These are phyloP conservation scores for Montipora capricornis DNA, from an alignment of 64 coral and sea anemone genomes.

Conservation along the genomic window DNA sequence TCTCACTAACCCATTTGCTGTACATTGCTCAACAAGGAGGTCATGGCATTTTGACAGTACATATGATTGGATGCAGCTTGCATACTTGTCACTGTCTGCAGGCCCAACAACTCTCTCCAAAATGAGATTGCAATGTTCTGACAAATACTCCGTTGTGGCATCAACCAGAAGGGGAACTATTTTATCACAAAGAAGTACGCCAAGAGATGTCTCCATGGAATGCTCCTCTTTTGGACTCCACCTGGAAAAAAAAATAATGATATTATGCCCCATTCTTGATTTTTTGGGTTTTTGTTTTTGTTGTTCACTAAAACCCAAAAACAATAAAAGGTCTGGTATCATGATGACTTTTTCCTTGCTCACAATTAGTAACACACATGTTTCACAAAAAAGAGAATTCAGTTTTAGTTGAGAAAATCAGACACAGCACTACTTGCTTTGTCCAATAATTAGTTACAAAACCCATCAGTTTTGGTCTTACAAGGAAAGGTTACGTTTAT, in stretches of 20 bases:
- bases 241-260: constrained; percentile 41
- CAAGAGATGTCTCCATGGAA: constrained; percentile 76
- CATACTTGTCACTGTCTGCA: constrained; percentile 85
- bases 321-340: no score
- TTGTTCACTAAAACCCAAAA: no score
- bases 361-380: no score
- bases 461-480: no score
- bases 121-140: constrained; percentile 74
- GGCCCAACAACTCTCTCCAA: constrained; percentile 86
- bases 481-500: no score
- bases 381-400: no score
- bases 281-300: no score
- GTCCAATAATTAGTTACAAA: no score
- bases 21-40: constrained; percentile 84
- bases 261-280: neutral
- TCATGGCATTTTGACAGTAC: constrained; percentile 92
- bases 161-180: constrained; percentile 85
- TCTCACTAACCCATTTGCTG: constrained; percentile 64
- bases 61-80: constrained; percentile 81
- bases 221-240: constrained; percentile 89
- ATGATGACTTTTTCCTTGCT: no score
- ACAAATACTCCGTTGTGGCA: constrained; percentile 89
- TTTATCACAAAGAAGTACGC: constrained; percentile 67
- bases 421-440: no score
- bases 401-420: no score